phyloP scores from a whole-genome alignment of 1,140 invertebrate species.

The Drosophila orena region DNA sequence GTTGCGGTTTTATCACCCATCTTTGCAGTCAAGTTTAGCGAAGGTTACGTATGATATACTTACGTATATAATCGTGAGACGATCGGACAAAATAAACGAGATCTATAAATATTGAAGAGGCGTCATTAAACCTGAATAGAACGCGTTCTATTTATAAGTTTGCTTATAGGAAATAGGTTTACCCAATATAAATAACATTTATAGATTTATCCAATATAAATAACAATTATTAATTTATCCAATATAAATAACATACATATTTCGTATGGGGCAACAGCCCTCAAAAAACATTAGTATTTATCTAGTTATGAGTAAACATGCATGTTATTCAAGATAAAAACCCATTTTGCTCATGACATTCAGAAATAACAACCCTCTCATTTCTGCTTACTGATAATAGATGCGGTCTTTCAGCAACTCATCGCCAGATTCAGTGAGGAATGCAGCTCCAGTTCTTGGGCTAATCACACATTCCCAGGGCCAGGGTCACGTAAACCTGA shows the following conservation, averaged over 20 bases:
- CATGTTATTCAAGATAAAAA: too few relatives aligned
- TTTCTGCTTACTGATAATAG: background rate
- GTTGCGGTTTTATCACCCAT: constrained; percentile 25
- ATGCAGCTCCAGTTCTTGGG: constrained; percentile 3
- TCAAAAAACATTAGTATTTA: background rate
- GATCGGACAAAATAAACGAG: constrained; percentile 20
- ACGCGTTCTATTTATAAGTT: constrained; percentile 13
- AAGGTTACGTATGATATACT: constrained; percentile 8
- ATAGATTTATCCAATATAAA: too few relatives aligned
- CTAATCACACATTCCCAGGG: constrained; percentile 20
- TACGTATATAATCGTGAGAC: constrained; percentile 14
- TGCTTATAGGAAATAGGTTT: constrained; percentile 1
- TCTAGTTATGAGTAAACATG: background rate
- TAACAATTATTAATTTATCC: too few relatives aligned
- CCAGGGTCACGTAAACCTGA: constrained; percentile 21
- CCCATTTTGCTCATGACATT: too few relatives aligned
- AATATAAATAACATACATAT: too few relatives aligned
- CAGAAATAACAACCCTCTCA: background rate
- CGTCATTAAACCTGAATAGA: constrained; percentile 20
- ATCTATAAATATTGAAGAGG: constrained; percentile 13
- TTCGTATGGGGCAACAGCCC: background rate
- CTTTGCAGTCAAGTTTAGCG: constrained; percentile 3
- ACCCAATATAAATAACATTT: constrained; percentile 1
- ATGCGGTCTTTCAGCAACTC: background rate
- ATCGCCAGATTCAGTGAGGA: background rate